These are phyloP conservation scores for Cylindroiulus punctatus DNA, from an alignment of 2,888 invertebrate species.

Conservation along the genomic window DNA sequence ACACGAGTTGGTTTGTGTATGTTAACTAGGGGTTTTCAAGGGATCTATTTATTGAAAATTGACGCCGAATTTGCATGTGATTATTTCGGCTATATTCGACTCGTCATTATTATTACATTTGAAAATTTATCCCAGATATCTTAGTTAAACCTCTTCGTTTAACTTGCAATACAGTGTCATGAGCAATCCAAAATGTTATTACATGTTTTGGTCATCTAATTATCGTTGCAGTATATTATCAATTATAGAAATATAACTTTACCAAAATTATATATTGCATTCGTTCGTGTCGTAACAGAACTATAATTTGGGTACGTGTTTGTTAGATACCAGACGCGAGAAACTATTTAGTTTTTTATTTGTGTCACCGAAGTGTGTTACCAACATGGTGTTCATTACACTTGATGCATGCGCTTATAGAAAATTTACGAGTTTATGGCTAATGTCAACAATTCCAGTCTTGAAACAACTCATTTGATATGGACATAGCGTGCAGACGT, in stretches of 20 bases:
- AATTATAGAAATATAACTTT: too few species aligned
- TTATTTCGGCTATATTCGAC: too few species aligned
- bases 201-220: not conserved
- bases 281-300: not conserved
- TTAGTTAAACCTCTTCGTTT: not conserved
- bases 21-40: too few species aligned
- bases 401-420: not conserved
- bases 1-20: too few species aligned
- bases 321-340: not conserved
- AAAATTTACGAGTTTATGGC: not conserved
- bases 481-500: not conserved
- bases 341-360: not conserved
- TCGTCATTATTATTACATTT: too few species aligned
- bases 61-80: too few species aligned
- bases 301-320: not conserved
- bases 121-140: too few species aligned
- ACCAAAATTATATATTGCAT: not conserved
- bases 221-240: not conserved
- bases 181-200: not conserved
- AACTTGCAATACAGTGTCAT: not conserved
- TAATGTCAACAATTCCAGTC: not conserved
- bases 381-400: not conserved
- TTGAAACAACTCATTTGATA: not conserved
- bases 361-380: constrained; percentile 39
- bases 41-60: too few species aligned